Conservation (phyloP, 2,888 invertebrate genomes). For the Homarus gammarus region DNA sequence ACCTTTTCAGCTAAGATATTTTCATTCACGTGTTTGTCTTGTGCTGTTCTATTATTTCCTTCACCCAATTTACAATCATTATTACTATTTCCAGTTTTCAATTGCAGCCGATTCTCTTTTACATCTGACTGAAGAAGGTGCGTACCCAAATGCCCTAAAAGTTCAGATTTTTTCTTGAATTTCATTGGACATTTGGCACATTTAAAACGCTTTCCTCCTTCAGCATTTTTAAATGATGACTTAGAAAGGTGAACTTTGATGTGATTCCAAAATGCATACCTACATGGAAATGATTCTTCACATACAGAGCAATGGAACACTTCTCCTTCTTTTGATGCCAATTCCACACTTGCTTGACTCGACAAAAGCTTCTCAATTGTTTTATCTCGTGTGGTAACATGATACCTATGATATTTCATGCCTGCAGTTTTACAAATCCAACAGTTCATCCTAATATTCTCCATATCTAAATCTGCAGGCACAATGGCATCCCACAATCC, state of each 20-base stretch:
- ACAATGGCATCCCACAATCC: slow-evolving; percentile 35
- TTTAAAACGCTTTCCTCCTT: slow-evolving; percentile 23
- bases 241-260: slow-evolving; percentile 53
- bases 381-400: slow-evolving; percentile 25
- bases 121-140: slow-evolving; percentile 35
- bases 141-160: slow-evolving; percentile 31
- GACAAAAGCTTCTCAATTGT: slow-evolving; percentile 34
- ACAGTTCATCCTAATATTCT: slow-evolving; percentile 35
- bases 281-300: slow-evolving; percentile 47
- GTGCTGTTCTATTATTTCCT: neutral
- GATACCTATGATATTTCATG: slow-evolving; percentile 23
- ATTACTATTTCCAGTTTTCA: neutral
- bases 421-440: slow-evolving; percentile 58
- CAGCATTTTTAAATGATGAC: slow-evolving; percentile 19
- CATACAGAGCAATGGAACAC: slow-evolving; percentile 48
- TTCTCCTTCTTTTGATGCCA: slow-evolving; percentile 9
- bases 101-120: neutral
- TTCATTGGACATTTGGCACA: slow-evolving; percentile 44
- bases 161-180: slow-evolving; percentile 28
- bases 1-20: neutral
- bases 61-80: neutral
- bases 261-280: slow-evolving; percentile 52
- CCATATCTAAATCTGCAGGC: slow-evolving; percentile 38
- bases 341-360: slow-evolving; percentile 6
- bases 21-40: neutral